Evolutionary conservation across 23 tunicate genomes (phyloP).

Genomic region (Trididemnum miniatum): DNA sequence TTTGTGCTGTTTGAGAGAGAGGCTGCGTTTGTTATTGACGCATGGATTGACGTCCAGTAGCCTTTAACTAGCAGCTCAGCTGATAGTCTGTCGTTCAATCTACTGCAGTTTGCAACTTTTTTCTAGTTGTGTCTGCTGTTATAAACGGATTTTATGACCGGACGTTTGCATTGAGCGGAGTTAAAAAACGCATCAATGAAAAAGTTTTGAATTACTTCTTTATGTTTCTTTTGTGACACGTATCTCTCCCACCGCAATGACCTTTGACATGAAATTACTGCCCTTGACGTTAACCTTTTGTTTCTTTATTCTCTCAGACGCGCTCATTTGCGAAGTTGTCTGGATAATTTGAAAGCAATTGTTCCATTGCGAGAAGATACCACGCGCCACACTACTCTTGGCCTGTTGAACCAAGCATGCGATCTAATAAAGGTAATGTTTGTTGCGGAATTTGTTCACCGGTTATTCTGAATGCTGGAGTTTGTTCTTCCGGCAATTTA

Average conservation of each 20-base stretch:
- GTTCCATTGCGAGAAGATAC: constrained; percentile 80
- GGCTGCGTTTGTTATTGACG: neutral
- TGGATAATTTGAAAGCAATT: constrained; percentile 81
- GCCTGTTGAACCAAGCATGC: constrained; percentile 78
- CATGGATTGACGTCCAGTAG: neutral
- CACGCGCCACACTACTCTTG: constrained; percentile 90
- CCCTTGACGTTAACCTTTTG: no score
- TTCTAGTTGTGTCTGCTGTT: no score
- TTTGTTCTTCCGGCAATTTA: no score
- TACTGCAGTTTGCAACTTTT: no score
- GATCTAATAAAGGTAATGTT: constrained; percentile 55
- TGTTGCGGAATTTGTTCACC: no score
- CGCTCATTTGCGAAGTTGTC: constrained; percentile 89
- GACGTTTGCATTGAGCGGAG: no score
- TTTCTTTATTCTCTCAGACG: constrained; percentile 49
- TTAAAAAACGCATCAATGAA: no score
- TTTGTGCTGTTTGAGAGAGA: neutral
- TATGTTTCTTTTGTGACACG: neutral
- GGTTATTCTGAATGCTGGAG: no score
- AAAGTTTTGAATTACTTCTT: no score
- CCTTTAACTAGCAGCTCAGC: neutral
- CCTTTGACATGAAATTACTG: no score
- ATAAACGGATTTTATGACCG: no score
- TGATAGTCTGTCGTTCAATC: neutral
- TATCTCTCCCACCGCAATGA: neutral